phyloP scores from a whole-genome alignment of 1,140 invertebrate species.

The Drosophila pallidifrons region DNA sequence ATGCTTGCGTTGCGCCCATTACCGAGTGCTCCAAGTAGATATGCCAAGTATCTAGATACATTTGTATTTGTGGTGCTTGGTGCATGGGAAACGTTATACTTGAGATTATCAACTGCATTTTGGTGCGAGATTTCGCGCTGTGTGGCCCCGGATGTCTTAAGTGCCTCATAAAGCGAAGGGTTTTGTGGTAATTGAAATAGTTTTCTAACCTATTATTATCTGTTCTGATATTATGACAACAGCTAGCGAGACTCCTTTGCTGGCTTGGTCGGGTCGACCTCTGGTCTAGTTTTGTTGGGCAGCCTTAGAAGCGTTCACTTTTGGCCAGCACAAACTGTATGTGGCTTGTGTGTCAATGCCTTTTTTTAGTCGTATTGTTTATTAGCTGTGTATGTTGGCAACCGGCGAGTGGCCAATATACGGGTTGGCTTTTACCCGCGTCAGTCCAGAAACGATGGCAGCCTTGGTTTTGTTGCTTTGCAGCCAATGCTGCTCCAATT shows the following conservation, averaged over 20 bases:
- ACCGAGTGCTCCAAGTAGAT: constrained; percentile 24
- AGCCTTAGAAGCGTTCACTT: constrained; percentile 59
- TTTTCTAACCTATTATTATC: not conserved
- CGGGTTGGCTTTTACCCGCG: not conserved
- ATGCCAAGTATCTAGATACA: constrained; percentile 31
- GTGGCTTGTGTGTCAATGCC: constrained; percentile 70
- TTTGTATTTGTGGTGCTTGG: constrained; percentile 16
- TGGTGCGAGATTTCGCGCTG: constrained; percentile 65
- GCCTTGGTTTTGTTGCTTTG: not conserved
- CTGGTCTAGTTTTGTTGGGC: constrained; percentile 38
- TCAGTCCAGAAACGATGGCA: constrained; percentile 30
- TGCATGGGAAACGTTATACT: constrained; percentile 28
- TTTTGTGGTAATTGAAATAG: constrained; percentile 42
- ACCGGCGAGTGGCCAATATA: not conserved
- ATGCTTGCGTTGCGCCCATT: constrained; percentile 33
- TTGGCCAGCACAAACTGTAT: constrained; percentile 27
- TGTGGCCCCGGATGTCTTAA: constrained; percentile 53
- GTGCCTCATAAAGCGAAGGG: constrained; percentile 42
- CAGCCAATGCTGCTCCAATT: constrained; percentile 32
- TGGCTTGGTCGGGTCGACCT: constrained; percentile 36
- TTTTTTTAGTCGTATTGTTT: constrained; percentile 45
- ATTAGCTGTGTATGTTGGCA: constrained; percentile 16
- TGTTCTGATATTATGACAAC: constrained; percentile 5
- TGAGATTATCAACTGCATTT: constrained; percentile 49
- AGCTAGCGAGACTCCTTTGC: not conserved